Evolutionary conservation across 2,797 vertebrate genomes (phyloP).

Genomic region (Gastrophryne carolinensis): DNA sequence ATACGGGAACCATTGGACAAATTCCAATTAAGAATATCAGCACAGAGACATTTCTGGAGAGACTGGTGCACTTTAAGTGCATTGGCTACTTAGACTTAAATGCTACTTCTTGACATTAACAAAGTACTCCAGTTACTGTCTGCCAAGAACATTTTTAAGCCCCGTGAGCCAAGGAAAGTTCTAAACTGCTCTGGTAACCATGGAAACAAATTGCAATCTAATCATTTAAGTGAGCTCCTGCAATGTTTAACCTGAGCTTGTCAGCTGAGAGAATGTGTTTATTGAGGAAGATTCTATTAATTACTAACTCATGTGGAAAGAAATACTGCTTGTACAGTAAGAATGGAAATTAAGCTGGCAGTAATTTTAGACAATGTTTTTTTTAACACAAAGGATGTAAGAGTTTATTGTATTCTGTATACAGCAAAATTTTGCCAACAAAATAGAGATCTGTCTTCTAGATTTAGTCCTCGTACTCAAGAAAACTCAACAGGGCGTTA

Average conservation of each 20-base stretch:
- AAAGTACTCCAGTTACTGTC: conserved; percentile 12
- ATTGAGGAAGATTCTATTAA: conserved; percentile 39
- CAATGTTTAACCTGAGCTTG: conserved; percentile 40
- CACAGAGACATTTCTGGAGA: no score
- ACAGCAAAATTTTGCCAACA: background rate
- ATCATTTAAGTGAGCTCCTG: conserved; percentile 41
- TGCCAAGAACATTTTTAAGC: conserved; percentile 39
- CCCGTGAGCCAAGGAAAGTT: conserved; percentile 33
- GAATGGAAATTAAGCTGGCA: conserved; percentile 10
- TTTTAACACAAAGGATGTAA: background rate
- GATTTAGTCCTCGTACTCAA: no score
- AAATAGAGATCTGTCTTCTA: background rate
- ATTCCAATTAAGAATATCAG: no score
- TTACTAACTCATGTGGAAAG: conserved; percentile 36
- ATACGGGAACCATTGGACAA: no score
- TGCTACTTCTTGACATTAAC: conserved; percentile 7
- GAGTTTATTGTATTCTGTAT: background rate
- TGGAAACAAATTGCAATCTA: conserved; percentile 42
- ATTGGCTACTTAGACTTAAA: conserved; percentile 23
- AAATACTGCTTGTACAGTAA: conserved; percentile 24
- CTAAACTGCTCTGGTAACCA: conserved; percentile 30
- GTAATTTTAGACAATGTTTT: conserved; percentile 1
- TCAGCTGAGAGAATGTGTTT: conserved; percentile 41
- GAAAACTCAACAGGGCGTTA: no score
- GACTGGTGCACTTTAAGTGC: background rate